These are phyloP conservation scores for Ennomos erosarius DNA, from an alignment of 2,888 invertebrate species.

Conservation along the genomic window DNA sequence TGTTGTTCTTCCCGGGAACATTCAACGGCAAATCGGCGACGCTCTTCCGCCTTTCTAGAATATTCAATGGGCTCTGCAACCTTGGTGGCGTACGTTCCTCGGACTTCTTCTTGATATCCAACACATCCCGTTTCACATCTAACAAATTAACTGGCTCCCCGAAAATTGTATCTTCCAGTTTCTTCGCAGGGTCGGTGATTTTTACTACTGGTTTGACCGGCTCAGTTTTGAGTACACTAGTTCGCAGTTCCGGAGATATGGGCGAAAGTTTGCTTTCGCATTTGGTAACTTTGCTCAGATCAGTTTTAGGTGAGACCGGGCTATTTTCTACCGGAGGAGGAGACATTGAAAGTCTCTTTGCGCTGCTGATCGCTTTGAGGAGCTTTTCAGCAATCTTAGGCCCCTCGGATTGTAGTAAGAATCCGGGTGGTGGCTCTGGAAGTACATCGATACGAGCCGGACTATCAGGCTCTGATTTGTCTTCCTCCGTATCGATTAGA, in stretches of 20 bases:
- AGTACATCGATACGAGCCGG: constrained; percentile 77
- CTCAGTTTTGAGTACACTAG: constrained; percentile 48
- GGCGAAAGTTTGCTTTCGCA: constrained; percentile 55
- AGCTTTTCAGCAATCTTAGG: constrained; percentile 87
- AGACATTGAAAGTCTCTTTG: constrained; percentile 80
- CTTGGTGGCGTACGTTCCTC: constrained; percentile 68
- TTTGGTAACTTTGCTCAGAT: constrained; percentile 54
- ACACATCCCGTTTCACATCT: constrained; percentile 64
- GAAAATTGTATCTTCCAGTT: constrained; percentile 65
- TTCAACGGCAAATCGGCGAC: constrained; percentile 70
- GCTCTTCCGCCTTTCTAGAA: constrained; percentile 74
- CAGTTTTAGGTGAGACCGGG: constrained; percentile 65
- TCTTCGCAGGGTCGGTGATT: constrained; percentile 57
- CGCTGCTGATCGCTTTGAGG: constrained; percentile 85
- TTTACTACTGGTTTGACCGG: constrained; percentile 53
- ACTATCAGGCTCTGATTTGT: constrained; percentile 81
- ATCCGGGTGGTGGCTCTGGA: constrained; percentile 79
- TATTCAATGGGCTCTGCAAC: constrained; percentile 69
- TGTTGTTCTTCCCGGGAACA: constrained; percentile 82
- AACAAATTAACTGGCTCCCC: constrained; percentile 71
- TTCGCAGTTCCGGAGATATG: constrained; percentile 54
- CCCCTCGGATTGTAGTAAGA: constrained; percentile 78
- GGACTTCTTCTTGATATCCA: constrained; percentile 69
- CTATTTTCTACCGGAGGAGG: constrained; percentile 69
- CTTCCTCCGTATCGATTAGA: constrained; percentile 77